phyloP scores from a whole-genome alignment of 2,888 invertebrate species.

The Chironomus riparius region DNA sequence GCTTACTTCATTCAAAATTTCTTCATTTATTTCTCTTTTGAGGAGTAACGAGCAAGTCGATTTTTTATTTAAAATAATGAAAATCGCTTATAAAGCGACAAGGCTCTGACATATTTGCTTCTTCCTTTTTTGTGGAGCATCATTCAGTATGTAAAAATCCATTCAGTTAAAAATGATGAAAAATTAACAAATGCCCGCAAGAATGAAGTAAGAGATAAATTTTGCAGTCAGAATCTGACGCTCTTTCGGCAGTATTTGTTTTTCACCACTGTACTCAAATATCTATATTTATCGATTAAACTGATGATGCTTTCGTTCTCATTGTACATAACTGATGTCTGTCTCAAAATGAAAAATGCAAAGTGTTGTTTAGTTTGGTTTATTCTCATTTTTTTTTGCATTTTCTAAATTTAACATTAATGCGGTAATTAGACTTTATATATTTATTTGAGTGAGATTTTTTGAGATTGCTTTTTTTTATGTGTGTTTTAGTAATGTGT shows the following conservation, averaged over 20 bases:
- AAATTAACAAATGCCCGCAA: neutral
- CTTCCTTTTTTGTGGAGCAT: too few relatives aligned
- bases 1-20: neutral
- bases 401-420: conserved; percentile 6
- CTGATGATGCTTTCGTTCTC: conserved; percentile 14
- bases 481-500: too few relatives aligned
- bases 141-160: too few relatives aligned
- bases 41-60: too few relatives aligned
- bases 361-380: conserved; percentile 4
- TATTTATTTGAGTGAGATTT: too few relatives aligned
- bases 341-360: conserved; percentile 1
- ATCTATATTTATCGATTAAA: conserved; percentile 17
- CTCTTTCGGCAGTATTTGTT: neutral
- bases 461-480: too few relatives aligned
- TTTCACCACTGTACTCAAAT: neutral
- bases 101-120: neutral
- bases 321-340: conserved; percentile 6
- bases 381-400: neutral
- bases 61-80: too few relatives aligned
- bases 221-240: neutral
- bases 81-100: neutral
- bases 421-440: neutral
- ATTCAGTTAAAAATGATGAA: neutral
- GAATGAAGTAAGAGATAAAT: neutral
- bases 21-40: too few relatives aligned